Conservation (phyloP, 2,797 vertebrate species). For the Alcedo atthis region DNA sequence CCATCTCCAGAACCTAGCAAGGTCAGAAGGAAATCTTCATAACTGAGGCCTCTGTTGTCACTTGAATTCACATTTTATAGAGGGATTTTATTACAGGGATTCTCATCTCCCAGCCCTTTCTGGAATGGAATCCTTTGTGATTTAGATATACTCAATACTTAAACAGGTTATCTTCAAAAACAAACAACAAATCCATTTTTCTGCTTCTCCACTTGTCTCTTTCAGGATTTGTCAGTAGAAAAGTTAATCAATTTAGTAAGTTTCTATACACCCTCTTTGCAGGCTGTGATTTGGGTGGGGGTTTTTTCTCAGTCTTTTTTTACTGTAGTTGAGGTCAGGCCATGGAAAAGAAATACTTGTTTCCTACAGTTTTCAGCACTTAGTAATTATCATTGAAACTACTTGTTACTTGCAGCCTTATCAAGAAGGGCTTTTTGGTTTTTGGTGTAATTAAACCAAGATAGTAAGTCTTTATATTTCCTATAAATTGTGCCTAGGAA, state of each 20-base stretch:
- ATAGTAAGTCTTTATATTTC: background rate
- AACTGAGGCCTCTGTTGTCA: background rate
- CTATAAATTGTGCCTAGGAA: background rate
- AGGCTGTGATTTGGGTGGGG: background rate
- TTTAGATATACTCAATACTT: background rate
- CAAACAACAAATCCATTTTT: background rate
- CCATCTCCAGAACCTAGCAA: background rate
- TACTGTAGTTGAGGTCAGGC: background rate
- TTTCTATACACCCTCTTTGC: background rate
- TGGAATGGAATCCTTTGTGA: background rate
- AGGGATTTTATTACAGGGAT: background rate
- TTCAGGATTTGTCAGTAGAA: background rate
- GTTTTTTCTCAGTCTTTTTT: fast-evolving
- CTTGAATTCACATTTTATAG: background rate
- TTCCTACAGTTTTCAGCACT: background rate
- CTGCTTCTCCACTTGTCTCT: background rate
- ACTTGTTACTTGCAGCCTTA: background rate
- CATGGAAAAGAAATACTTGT: background rate
- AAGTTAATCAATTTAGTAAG: background rate
- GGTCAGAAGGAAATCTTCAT: background rate
- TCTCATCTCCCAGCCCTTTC: background rate
- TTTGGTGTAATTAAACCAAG: background rate
- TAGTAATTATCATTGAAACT: background rate
- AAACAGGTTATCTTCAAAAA: background rate
- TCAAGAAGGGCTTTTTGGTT: background rate